These are phyloP conservation scores for Catalaphyllia jardinei DNA, from an alignment of 64 coral and sea anemone species.

Conservation along the genomic window DNA sequence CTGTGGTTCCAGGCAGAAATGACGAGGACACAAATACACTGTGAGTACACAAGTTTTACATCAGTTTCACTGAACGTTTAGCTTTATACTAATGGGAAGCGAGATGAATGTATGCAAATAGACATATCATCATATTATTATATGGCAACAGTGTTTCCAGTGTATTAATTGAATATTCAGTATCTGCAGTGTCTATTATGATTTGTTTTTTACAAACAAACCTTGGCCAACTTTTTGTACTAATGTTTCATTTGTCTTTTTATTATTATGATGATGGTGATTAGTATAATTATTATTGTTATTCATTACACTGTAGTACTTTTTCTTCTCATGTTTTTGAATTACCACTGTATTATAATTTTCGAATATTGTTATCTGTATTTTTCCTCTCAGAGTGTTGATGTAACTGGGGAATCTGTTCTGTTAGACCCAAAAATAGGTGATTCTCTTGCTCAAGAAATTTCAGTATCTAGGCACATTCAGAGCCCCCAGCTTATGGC, in stretches of 20 bases:
- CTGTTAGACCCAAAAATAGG: background rate
- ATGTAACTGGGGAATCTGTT: conserved; percentile 26
- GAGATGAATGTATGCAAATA: background rate
- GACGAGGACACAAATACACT: background rate
- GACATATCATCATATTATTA: background rate
- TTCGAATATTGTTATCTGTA: conserved; percentile 15
- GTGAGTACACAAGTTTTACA: conserved; percentile 14
- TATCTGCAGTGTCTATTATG: background rate
- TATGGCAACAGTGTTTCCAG: background rate
- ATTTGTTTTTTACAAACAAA: too few species aligned
- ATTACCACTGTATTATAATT: background rate
- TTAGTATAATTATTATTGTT: background rate
- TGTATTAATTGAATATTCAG: too few species aligned
- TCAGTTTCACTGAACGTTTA: background rate
- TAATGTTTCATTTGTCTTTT: too few species aligned
- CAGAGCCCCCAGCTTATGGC: too few species aligned
- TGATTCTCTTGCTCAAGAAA: conserved; percentile 20
- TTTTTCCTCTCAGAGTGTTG: conserved; percentile 15
- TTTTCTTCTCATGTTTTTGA: background rate
- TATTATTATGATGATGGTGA: too few species aligned
- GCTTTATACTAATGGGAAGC: background rate
- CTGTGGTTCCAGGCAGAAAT: conserved; percentile 3
- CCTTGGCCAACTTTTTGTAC: too few species aligned
- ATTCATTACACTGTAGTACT: background rate
- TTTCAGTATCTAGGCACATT: background rate